Base-by-base conservation (phyloP, 2,888 invertebrate species). In the Drosophila kanekoi region DNA sequence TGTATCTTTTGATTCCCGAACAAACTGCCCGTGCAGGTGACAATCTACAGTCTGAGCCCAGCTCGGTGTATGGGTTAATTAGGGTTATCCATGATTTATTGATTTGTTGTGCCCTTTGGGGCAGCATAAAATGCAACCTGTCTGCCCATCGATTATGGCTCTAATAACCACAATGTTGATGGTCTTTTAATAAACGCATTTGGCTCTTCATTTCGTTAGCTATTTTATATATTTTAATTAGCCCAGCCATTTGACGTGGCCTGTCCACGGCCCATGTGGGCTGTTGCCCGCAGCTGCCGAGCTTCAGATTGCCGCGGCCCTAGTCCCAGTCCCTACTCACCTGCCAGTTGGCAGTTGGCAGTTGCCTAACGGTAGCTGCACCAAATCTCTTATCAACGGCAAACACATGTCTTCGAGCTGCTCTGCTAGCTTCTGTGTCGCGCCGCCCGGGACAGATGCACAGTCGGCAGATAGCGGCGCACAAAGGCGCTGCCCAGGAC, bases 51-150 rank as follows among this genome's bases (percentile, higher is more conserved):
- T 8, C 13, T 49, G 53, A 43, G 64, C 33, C 35, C 14, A 47
- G 52, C 45, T 28, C 33, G 66, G 44, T 23, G 79, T 57, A 77
- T 62, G 65, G 78, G 81, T 88, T 85, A 85, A 85, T 85, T 85
- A 76, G 79, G 89, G 86, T 83, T 86, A 73, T 54, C 43, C 63
- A 88, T 85, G 89, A 85, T 85, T 85, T 85, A 85, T 85, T 84
- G 87, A 87, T 72, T 18, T 74, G 80, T 71, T 67, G 35, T 57
- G 54, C 48, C 48, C 33, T 35, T 33, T 20, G 58, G 51, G 53
- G 59, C 48, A 48, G 68, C 52, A 52, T 57, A 13, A 13, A 81
- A 75, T 67, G 77, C 74, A 66, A 69, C 56, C 65, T 72, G 74
- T 67, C 81, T 62, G 49, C 20, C 67, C 75, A 54, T 66, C 77